phyloP scores from a whole-genome alignment of 1,140 invertebrate species.

The Varroa destructor region DNA sequence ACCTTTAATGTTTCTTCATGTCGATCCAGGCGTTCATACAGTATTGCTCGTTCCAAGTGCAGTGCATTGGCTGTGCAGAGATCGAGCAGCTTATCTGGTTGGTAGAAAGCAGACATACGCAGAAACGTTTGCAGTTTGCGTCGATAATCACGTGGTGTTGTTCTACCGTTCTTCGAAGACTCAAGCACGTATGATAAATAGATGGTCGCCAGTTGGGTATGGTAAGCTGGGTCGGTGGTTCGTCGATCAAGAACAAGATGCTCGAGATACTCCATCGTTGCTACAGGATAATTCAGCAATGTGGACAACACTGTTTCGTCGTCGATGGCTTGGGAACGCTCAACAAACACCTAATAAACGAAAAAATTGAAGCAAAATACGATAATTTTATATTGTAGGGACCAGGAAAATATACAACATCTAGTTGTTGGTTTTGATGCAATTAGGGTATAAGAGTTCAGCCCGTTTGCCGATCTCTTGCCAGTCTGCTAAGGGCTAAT shows the following conservation, averaged over 20 bases:
- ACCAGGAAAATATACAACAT: not conserved
- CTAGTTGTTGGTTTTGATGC: not conserved
- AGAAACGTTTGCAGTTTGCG: slow-evolving; percentile 43
- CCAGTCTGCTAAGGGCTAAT: too few relatives aligned
- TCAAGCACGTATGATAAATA: slow-evolving; percentile 43
- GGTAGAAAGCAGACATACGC: slow-evolving; percentile 42
- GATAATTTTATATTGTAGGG: not conserved
- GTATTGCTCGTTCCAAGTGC: slow-evolving; percentile 44
- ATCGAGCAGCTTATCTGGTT: slow-evolving; percentile 43
- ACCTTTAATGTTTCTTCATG: slow-evolving; percentile 46
- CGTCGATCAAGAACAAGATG: slow-evolving; percentile 40
- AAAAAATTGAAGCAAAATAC: not conserved
- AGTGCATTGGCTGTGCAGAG: slow-evolving; percentile 43
- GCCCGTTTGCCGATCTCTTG: too few relatives aligned
- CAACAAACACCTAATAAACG: slow-evolving; percentile 41
- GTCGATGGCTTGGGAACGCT: slow-evolving; percentile 39
- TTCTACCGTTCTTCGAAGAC: slow-evolving; percentile 36
- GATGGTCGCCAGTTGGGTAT: slow-evolving; percentile 44
- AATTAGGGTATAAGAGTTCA: not conserved
- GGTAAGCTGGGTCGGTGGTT: slow-evolving; percentile 42
- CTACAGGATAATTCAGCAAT: slow-evolving; percentile 42
- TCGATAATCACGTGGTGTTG: slow-evolving; percentile 34
- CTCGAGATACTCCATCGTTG: slow-evolving; percentile 43
- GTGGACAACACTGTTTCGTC: slow-evolving; percentile 39
- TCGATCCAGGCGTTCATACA: slow-evolving; percentile 47